Conservation (phyloP, 2,113 vertebrate species). For the Erinaceus europaeus region DNA sequence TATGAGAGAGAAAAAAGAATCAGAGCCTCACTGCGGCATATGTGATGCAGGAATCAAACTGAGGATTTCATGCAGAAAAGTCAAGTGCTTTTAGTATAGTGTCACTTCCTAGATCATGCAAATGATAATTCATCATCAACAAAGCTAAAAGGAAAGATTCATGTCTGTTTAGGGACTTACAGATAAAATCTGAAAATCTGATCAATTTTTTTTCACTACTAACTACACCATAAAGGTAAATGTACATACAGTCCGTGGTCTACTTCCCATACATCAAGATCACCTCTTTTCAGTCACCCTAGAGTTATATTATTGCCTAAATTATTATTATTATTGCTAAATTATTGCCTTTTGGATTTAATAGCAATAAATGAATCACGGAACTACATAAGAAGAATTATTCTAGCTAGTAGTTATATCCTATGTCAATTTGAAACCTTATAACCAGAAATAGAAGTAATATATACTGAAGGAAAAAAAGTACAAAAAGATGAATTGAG, state of each 20-base stretch:
- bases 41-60: no score
- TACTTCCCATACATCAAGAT: background rate
- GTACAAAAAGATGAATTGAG: no score
- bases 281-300: background rate
- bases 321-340: rapidly evolving
- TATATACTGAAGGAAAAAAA: no score
- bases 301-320: no score
- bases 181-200: background rate
- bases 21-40: no score
- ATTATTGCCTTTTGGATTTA: background rate
- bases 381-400: background rate
- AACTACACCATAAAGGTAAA: rapidly evolving
- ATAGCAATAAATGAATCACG: background rate
- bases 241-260: no score
- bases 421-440: background rate
- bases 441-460: background rate
- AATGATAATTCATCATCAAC: background rate
- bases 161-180: background rate
- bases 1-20: no score
- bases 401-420: background rate
- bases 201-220: background rate
- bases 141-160: background rate
- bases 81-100: no score
- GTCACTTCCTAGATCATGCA: no score
- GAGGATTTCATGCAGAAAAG: no score